A percentile compares a stretch with the other conserved stretches of the same genome.
These are phyloP conservation scores for Epizoanthus stellaris DNA, from an alignment of 92 coral and sea anemone genomes.

Conservation along the genomic window DNA sequence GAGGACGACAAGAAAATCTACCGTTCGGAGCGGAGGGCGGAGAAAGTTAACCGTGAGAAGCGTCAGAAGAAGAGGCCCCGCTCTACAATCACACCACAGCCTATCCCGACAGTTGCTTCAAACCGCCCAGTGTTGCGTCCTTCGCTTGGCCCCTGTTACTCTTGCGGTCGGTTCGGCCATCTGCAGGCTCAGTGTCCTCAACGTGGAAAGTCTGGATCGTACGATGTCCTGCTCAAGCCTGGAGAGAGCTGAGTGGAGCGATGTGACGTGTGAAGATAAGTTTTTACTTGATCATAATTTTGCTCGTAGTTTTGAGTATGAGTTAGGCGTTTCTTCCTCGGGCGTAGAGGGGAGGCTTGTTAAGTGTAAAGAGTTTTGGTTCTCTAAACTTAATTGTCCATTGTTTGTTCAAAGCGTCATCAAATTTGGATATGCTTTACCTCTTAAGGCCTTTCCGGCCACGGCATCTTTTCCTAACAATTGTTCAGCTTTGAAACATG, in stretches of 20 bases:
- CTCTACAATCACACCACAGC: background rate
- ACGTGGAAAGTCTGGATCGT: background rate
- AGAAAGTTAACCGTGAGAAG: constrained; percentile 1
- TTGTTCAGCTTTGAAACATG: constrained; percentile 23
- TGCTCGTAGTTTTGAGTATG: constrained; percentile 31
- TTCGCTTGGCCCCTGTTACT: constrained; percentile 24
- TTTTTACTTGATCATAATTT: background rate
- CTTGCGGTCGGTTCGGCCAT: constrained; percentile 29
- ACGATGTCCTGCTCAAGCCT: background rate
- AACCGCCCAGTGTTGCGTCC: background rate
- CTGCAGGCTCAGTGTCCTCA: constrained; percentile 27
- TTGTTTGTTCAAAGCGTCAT: constrained; percentile 38
- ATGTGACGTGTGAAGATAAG: background rate
- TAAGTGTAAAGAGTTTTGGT: constrained; percentile 5
- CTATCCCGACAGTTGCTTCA: background rate
- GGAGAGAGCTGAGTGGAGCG: background rate
- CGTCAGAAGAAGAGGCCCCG: background rate
- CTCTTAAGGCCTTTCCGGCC: constrained; percentile 34
- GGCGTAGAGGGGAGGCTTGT: constrained; percentile 38
- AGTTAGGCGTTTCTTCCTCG: constrained; percentile 14
- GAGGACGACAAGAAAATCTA: constrained; percentile 28
- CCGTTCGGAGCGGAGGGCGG: constrained; percentile 24
- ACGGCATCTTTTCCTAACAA: constrained; percentile 28
- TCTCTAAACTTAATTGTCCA: constrained; percentile 14
- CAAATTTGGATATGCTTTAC: constrained; percentile 35